Evolutionary conservation across 2,113 vertebrate genomes (phyloP), one percentile per base, ranked within the genome.

Genomic region (Gobio gobio): DNA sequence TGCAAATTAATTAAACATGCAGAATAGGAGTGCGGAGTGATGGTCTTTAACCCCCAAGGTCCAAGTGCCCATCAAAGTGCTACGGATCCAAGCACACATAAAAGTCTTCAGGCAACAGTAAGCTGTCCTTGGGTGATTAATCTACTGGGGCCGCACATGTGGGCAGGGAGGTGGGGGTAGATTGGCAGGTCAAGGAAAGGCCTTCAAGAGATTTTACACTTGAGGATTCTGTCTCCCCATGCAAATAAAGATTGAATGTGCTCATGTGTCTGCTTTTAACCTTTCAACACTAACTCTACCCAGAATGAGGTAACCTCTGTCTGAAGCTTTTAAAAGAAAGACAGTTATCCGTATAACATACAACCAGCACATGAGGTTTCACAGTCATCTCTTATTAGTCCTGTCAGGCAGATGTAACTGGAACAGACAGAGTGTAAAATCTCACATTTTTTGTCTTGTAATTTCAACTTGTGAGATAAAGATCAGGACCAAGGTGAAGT

Each of bases 161-260:
- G 87, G 66, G 61, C 84, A 47, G 77, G 20, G 61, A 75, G 73
- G 45, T 85, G 74, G 87, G 81, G 86, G 90, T 87, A 90, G 51
- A 59, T 85, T 10, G 72, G 61, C 14, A 82, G 89, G 87, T 90
- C 12, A 88, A 22, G 78, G 2, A 54, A 84, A 82, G 43, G 54
- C 86, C 90, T 22, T 20, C 20, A 75, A 90, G 91, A 90, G 8
- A 87, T 88, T 90, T 84, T 84, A 2, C 87, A 89, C 66, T 90
- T 86, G 14, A 89, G 83, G 85, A 81, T 85, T 89, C 88, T 90
- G 66, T 88, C 91, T 91, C 87, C 89, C 87, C 87, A 84, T 77
- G 36, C 58, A 43, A 79, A 45, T 61, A 63, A 58, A 78, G 58
- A 24, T 78, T 76, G 78, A 78, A 85, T 81, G 78, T 89, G 85